Evolutionary conservation across 2,113 vertebrate species (phyloP).

Genomic region (Acinonyx jubatus): DNA sequence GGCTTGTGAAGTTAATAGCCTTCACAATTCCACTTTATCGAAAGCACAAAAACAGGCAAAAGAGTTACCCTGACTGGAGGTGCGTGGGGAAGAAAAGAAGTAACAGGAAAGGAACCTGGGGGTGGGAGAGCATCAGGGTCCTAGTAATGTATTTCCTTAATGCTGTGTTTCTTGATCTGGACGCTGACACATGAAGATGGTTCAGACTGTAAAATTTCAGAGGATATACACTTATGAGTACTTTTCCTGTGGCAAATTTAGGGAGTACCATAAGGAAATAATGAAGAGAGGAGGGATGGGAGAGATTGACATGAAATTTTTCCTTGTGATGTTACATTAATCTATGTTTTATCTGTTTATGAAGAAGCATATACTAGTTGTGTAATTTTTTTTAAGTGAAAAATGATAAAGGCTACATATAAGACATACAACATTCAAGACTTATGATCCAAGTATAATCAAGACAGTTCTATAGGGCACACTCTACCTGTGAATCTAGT

Average conservation of each 20-base stretch:
- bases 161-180: neutral
- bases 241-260: neutral
- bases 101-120: neutral
- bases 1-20: neutral
- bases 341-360: neutral
- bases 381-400: neutral
- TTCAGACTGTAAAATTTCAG: neutral
- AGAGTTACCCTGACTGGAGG: neutral
- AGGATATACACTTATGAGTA: neutral
- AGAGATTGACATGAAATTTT: neutral
- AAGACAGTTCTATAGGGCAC: neutral
- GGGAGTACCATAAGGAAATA: neutral
- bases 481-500: conserved; percentile 84
- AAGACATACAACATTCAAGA: neutral
- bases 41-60: neutral
- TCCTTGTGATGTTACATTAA: conserved; percentile 37
- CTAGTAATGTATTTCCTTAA: neutral
- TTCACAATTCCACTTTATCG: neutral
- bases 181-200: neutral
- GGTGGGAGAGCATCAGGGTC: neutral
- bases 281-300: neutral
- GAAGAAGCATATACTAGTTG: neutral
- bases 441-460: neutral
- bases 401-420: neutral
- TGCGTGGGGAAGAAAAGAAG: neutral